Evolutionary conservation across 2,113 vertebrate genomes (phyloP).

Genomic region (Ondatra zibethicus): DNA sequence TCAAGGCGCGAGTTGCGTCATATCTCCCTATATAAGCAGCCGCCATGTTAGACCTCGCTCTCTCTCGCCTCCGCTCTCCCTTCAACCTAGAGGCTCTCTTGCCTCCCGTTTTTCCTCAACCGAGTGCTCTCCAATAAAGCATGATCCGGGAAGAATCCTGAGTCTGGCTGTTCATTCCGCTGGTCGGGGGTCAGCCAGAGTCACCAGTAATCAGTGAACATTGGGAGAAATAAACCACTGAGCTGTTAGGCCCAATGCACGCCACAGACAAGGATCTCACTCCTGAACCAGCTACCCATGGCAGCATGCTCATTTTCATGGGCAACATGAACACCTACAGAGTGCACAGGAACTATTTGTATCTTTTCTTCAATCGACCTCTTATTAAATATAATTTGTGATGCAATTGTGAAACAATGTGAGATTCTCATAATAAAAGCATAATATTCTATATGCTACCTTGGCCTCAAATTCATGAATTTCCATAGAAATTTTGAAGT

Average conservation of each 20-base stretch:
- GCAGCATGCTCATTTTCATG: neutral
- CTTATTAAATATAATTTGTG: conserved; percentile 54
- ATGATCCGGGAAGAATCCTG: too few species aligned
- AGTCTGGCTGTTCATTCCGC: too few species aligned
- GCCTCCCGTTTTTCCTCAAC: too few species aligned
- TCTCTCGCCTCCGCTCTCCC: too few species aligned
- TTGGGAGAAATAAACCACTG: neutral
- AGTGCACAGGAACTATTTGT: neutral
- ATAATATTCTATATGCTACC: conserved; percentile 20
- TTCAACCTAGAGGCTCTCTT: too few species aligned
- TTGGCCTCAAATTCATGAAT: conserved; percentile 49
- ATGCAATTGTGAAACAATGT: conserved; percentile 13
- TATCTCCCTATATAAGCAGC: too few species aligned
- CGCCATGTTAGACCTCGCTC: too few species aligned
- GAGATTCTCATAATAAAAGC: conserved; percentile 47
- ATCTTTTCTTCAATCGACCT: conserved; percentile 18
- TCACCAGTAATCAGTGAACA: conserved; percentile 1
- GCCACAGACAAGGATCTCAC: neutral
- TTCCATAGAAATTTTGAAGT: conserved; percentile 46
- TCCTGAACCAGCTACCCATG: neutral
- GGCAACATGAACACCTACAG: neutral
- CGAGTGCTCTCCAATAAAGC: too few species aligned
- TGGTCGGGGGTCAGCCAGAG: too few species aligned
- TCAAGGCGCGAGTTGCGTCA: too few species aligned
- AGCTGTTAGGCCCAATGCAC: neutral